Base-by-base conservation (phyloP, 2,797 vertebrate species). In the Artibeus lituratus region DNA sequence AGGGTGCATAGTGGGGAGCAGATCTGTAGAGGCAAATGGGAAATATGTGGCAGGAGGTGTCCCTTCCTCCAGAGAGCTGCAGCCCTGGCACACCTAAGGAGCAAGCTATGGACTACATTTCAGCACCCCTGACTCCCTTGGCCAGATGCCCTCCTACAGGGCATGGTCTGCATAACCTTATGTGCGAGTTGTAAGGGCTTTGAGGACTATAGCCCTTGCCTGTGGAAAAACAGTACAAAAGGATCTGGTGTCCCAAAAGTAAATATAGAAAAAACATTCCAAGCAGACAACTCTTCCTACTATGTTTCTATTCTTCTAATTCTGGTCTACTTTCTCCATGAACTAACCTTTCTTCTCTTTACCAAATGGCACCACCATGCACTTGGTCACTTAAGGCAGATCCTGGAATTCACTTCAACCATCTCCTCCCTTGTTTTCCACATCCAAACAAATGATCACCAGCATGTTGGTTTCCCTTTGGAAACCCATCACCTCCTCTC, bases 211-310 rank as follows among this genome's bases (percentile, higher is more conserved):
- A 82, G 9, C 16, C 39, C 47, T 83, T 92, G 10, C n/a, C 29
- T 57, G n/a, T 44, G 47, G 14, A 73, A 70, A 93, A 86, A 76
- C 37, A 77, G 24, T 49, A 35, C 14, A 59, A 51, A 69, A 91
- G 32, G 14, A 77, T 83, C 18, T 80, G 15, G 51, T 59, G 53
- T 77, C 47, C 67, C 69, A 51, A 95, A 84, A 55, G 5, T 72
- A 78, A 78, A 47, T 19, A 74, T 53, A 85, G 49, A 67, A 91
- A 94, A 91, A 57, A 81, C 37, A 82, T 49, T 89, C 35, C 62
- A 62, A 87, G 62, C 35, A 74, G 69, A 87, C 73, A 18, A 55
- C 26, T 85, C 87, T 7, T 86, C 14, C 70, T 89, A 69, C 21
- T 42, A 57, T 18, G 32, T 44, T 81, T 90, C 19, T 67, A 35